Base-by-base conservation (phyloP, 1,140 invertebrate species). In the Popillia japonica region DNA sequence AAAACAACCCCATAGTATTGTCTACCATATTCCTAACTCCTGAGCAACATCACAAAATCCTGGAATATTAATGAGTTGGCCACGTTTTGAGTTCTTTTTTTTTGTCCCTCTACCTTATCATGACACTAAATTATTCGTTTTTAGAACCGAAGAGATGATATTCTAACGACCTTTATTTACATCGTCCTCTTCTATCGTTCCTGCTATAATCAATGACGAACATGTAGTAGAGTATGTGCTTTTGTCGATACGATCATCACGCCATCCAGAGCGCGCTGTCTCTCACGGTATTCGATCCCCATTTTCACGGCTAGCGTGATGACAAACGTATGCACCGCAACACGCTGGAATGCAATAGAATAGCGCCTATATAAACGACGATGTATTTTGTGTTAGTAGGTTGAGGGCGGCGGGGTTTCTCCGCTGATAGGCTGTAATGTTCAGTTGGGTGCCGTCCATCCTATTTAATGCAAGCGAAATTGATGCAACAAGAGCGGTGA, bases 161-260 rank as follows among this genome's bases (percentile, higher is more conserved):
- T 68, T 68, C 27, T 68, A 68, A 68, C 61, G 61, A 68, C 22
- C 22, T 68, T 68, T 68, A 68, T 68, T 68, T 68, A 68, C 14
- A 68, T 27, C 61, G 22, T 20, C 17, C 61, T 20, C 61, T 27
- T 20, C 61, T 68, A 22, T 68, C 11, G 11, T 68, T 10, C 27
- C 9, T 20, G 27, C 6, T 48, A 17, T 34, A 68, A 27, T 10
- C 27, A 68, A 68, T 20, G 17, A 11, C 17, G 17, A 22, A 34
- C 61, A 68, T 20, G 61, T 68, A 34, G 27, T 34, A 68, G 22
- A 27, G 20, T 68, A 68, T 34, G 61, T 20, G 20, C 27, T 20
- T 10, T 68, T 34, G 61, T 68, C 61, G 61, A 27, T 34, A 22
- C 61, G 61, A 22, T 27, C 22, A 27, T 14, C 20, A 22, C 61